A percentile compares a stretch with the other conserved stretches of the same genome.
phyloP scores from a whole-genome alignment of 2,888 invertebrate genomes.

The Ophion ventricosus region DNA sequence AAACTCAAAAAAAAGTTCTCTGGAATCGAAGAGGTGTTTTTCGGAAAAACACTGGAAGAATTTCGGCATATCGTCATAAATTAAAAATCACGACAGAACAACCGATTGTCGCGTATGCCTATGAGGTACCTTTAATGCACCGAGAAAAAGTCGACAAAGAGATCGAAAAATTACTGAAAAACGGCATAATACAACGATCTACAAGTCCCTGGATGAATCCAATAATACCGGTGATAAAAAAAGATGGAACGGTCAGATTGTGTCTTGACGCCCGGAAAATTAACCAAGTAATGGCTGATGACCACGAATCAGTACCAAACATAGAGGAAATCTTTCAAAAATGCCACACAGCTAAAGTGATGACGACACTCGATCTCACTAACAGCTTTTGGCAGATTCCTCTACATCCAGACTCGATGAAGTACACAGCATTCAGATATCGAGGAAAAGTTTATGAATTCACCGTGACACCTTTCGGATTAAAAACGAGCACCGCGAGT shows the following conservation, averaged over 20 bases:
- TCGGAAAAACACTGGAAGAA: conserved; percentile 4
- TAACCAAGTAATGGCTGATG: too few species aligned
- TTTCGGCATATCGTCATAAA: background rate
- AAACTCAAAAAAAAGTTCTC: background rate
- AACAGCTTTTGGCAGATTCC: conserved; percentile 48
- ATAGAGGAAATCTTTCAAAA: conserved; percentile 23
- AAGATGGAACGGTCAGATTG: too few species aligned
- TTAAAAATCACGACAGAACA: conserved; percentile 12
- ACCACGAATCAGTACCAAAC: background rate
- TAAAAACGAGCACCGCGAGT: conserved; percentile 12
- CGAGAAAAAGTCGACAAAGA: conserved; percentile 25
- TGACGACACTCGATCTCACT: conserved; percentile 14
- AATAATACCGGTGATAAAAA: conserved; percentile 1
- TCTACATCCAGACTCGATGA: conserved; percentile 1
- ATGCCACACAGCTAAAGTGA: background rate
- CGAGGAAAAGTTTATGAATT: conserved; percentile 22
- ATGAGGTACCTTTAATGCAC: conserved; percentile 23
- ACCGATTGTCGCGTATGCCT: background rate
- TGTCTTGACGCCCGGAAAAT: too few species aligned
- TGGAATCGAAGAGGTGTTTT: conserved; percentile 22
- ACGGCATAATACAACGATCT: conserved; percentile 26
- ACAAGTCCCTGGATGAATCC: conserved; percentile 31
- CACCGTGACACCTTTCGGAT: conserved; percentile 19
- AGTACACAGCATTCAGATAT: conserved; percentile 40
- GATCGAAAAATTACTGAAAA: conserved; percentile 9